Base-by-base conservation (phyloP, 2,797 vertebrate species). In the Sebastes itinus region DNA sequence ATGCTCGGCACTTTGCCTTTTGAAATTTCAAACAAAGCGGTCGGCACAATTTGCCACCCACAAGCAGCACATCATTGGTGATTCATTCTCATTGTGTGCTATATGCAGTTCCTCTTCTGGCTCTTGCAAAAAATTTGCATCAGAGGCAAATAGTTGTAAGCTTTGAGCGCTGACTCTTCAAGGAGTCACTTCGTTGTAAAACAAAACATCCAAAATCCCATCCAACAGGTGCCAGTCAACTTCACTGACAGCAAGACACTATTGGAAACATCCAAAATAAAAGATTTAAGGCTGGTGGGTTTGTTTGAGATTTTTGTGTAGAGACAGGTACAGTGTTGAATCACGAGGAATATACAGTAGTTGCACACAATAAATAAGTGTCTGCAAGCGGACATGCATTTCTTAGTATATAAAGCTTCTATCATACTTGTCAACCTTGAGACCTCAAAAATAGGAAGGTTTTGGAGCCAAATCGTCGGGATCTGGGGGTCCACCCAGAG, bases 21-120 rank as follows among this genome's bases (percentile, higher is more conserved):
- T 72, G 42, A 65, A 74, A 82, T 60, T 60, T 32, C 38, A 81
- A 77, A 83, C 66, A 81, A 75, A 56, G 55, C 4, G 0, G 28
- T 71, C 58, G 12, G 61, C 38, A 75, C 33, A 32, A 33, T 11
- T 66, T 69, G 60, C 68, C 71, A 69, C 67, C 78, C 58, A 75
- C 65, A 11, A 67, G 71, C 22, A 60, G 42, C 42, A 18, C 28
- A 35, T 67, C 25, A 6, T 18, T 70, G 49, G 38, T 78, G 63
- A 84, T 73, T 88, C 55, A 60, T 46, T 75, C 38, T 22, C n/a
- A 30, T 9, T 63, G 18, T 73, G 33, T 27, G 35, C 25, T n/a
- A 1, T 1, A 49, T 49, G 22, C 59, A 23, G 55, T 27, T 75
- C 33, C 23, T 64, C 58, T 10, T 46, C 58, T 70, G 20, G 46